Percentiles rank a stretch among this genome's conserved stretches.
Conservation (phyloP, 2,113 vertebrate genomes). For the Notechis scutatus region DNA sequence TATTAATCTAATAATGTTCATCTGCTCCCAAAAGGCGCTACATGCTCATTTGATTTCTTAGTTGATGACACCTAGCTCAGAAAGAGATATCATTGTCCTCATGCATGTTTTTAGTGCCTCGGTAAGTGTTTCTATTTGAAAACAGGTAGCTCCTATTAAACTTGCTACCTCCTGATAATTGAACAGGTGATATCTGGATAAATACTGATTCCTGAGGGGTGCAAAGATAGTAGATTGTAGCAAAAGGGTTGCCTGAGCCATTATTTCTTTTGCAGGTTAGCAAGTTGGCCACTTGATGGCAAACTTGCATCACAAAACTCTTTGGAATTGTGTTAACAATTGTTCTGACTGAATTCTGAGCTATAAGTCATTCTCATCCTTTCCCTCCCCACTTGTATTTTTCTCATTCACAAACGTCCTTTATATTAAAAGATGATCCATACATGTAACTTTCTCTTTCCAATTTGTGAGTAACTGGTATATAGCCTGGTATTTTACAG, state of each 20-base stretch:
- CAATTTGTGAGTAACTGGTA: background rate
- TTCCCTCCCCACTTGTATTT: background rate
- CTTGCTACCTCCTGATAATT: slow-evolving; percentile 14
- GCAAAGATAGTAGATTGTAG: background rate
- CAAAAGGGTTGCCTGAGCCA: background rate
- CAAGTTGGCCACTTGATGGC: slow-evolving; percentile 5
- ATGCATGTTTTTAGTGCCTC: slow-evolving; percentile 19
- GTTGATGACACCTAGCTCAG: slow-evolving; percentile 10
- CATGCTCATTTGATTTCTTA: background rate
- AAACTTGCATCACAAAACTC: background rate
- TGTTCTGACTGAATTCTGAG: background rate
- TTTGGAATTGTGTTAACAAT: background rate
- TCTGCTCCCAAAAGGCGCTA: background rate
- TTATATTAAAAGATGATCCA: background rate
- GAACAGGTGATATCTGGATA: slow-evolving; percentile 23
- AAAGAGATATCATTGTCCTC: slow-evolving; percentile 12
- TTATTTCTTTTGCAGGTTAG: background rate
- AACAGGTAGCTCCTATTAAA: slow-evolving; percentile 2
- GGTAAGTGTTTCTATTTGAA: slow-evolving; percentile 21
- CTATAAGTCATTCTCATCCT: background rate
- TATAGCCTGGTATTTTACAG: background rate
- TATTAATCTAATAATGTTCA: slow-evolving; percentile 12
- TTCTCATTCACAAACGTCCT: background rate
- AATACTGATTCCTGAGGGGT: background rate
- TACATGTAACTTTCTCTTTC: background rate